phyloP scores from a whole-genome alignment of 2,888 invertebrate species.

The Xanthostigma xanthostigma region DNA sequence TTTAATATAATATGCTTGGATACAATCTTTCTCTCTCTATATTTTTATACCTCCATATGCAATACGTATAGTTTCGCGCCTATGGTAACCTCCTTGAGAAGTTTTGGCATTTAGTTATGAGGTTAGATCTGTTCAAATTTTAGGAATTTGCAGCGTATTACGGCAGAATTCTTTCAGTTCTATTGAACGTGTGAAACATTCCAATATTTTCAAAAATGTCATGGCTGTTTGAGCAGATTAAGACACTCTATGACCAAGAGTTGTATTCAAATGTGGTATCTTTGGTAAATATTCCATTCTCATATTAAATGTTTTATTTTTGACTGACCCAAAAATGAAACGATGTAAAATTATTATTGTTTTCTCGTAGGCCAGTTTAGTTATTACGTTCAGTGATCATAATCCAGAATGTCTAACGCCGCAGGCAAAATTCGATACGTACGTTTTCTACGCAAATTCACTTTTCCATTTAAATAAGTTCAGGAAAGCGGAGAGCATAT shows the following conservation, averaged over 20 bases:
- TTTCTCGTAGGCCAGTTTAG: constrained; percentile 43
- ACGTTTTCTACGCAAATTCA: constrained; percentile 55
- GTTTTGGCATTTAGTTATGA: no score
- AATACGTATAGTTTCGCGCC: no score
- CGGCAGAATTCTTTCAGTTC: no score
- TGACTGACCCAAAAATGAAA: not conserved
- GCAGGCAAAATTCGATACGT: constrained; percentile 49
- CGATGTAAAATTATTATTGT: constrained; percentile 4
- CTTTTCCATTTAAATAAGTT: constrained; percentile 49
- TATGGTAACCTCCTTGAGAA: no score
- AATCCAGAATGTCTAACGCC: constrained; percentile 42
- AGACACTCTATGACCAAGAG: constrained; percentile 51
- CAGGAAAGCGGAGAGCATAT: constrained; percentile 50
- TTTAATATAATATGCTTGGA: no score
- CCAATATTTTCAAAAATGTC: constrained; percentile 30
- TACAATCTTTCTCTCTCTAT: no score
- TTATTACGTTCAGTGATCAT: constrained; percentile 48
- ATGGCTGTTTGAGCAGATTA: constrained; percentile 47
- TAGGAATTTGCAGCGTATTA: no score
- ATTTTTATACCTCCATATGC: no score
- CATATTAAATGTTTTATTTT: not conserved
- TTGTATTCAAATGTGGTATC: constrained; percentile 56
- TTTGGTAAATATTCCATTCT: constrained; percentile 36
- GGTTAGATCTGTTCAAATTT: no score
- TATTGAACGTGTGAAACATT: no score